phyloP scores from a whole-genome alignment of 1,140 invertebrate genomes.

The Conus betulinus region DNA sequence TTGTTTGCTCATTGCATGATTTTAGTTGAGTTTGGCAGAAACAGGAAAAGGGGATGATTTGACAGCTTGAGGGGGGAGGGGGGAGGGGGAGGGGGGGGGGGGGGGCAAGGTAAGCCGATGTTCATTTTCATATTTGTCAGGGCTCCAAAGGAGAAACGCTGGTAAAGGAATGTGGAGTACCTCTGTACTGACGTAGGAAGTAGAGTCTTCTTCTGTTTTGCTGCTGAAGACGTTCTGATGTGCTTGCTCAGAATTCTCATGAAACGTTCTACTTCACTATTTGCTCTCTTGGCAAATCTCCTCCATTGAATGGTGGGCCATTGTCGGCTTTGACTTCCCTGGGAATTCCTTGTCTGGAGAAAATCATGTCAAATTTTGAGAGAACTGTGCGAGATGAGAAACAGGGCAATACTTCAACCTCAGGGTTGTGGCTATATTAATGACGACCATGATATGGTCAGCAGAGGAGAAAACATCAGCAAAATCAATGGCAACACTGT shows the following conservation, averaged over 20 bases:
- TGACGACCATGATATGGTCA: slow-evolving; percentile 46
- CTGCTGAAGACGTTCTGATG: too few relatives aligned
- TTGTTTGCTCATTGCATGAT: background rate
- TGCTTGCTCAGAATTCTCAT: background rate
- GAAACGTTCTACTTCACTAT: slow-evolving; percentile 35
- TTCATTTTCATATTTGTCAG: background rate
- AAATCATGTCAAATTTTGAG: background rate
- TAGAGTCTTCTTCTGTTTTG: too few relatives aligned
- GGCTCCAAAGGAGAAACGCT: slow-evolving; percentile 46
- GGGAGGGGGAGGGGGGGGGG: too few relatives aligned
- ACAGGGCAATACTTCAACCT: background rate
- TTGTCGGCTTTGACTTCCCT: background rate
- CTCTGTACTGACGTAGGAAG: too few relatives aligned
- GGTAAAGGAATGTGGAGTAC: too few relatives aligned
- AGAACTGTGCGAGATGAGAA: background rate
- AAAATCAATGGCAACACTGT: slow-evolving; percentile 53
- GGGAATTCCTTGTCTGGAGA: background rate
- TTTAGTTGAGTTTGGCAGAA: too few relatives aligned
- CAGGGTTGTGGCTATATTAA: background rate
- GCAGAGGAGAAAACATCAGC: slow-evolving; percentile 53
- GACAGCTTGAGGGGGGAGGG: too few relatives aligned
- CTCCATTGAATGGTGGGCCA: background rate
- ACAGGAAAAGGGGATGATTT: background rate
- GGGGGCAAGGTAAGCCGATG: too few relatives aligned
- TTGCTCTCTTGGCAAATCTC: background rate